Conservation (phyloP, 1,140 invertebrate species). For the Drosophila mauritiana region DNA sequence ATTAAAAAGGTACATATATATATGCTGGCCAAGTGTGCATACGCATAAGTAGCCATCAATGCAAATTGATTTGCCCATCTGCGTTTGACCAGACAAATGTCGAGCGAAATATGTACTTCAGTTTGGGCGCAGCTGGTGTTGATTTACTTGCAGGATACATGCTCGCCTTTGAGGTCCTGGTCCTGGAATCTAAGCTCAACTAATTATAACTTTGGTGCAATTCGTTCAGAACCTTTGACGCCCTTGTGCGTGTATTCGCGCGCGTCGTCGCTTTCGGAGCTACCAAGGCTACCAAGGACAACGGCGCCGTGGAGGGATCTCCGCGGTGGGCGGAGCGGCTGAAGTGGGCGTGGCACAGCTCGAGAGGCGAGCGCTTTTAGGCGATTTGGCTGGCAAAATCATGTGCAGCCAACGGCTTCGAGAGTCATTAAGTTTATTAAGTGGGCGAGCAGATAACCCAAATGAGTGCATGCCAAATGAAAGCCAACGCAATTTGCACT, state of each 20-base stretch:
- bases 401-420: constrained; percentile 54
- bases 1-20: background rate
- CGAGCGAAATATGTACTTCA: no score
- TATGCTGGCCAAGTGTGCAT: background rate
- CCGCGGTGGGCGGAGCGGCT: background rate
- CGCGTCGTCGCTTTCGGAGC: constrained; percentile 3
- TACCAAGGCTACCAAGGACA: constrained; percentile 45
- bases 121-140: no score
- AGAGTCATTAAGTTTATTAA: constrained; percentile 81
- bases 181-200: constrained; percentile 32
- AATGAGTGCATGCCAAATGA: constrained; percentile 78
- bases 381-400: constrained; percentile 47
- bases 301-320: constrained; percentile 27
- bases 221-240: constrained; percentile 48
- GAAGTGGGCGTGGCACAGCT: constrained; percentile 6
- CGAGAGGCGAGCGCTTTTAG: constrained; percentile 53
- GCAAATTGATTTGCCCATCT: no score
- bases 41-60: no score
- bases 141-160: background rate
- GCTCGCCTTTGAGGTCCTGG: constrained; percentile 8
- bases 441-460: constrained; percentile 72
- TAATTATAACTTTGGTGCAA: constrained; percentile 74
- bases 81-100: no score
- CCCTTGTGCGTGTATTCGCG: constrained; percentile 24
- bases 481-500: constrained; percentile 68